A percentile compares a stretch with the other conserved stretches of the same genome.
Conservation (phyloP, 1,140 invertebrate species). For the Meloidogyne exigua region DNA sequence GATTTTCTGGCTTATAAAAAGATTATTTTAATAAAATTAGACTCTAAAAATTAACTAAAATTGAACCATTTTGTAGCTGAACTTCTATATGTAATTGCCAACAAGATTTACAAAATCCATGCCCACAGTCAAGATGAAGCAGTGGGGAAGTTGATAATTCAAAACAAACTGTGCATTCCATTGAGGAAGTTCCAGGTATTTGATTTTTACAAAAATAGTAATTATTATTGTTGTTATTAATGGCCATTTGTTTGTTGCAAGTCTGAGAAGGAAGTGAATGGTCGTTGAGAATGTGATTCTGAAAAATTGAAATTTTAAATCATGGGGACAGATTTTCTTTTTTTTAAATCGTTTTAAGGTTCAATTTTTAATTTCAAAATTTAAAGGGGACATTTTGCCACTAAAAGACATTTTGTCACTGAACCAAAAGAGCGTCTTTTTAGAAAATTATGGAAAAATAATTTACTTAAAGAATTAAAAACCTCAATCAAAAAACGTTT, state of each 20-base stretch:
- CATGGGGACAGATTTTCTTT: no score
- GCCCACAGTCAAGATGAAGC: constrained; percentile 41
- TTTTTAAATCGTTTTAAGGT: no score
- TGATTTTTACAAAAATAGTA: background rate
- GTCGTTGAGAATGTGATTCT: constrained; percentile 19
- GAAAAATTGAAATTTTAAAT: no score
- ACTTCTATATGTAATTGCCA: constrained; percentile 41
- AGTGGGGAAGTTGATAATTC: constrained; percentile 30
- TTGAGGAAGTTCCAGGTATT: background rate
- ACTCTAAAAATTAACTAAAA: background rate
- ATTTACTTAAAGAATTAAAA: background rate
- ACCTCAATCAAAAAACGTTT: constrained; percentile 17
- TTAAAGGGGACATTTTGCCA: no score
- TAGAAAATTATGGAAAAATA: constrained; percentile 1
- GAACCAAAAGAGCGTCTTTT: no score
- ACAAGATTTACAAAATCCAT: constrained; percentile 42
- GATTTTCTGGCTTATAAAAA: background rate
- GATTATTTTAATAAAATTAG: background rate
- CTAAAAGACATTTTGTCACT: no score
- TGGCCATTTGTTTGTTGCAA: background rate
- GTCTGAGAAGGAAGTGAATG: background rate
- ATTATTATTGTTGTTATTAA: constrained; percentile 6
- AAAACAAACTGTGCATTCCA: constrained; percentile 43
- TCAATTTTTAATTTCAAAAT: no score
- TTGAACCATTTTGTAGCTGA: constrained; percentile 42